These are phyloP conservation scores for Sprattus sprattus DNA, from an alignment of 2,113 vertebrate genomes.

Conservation along the genomic window DNA sequence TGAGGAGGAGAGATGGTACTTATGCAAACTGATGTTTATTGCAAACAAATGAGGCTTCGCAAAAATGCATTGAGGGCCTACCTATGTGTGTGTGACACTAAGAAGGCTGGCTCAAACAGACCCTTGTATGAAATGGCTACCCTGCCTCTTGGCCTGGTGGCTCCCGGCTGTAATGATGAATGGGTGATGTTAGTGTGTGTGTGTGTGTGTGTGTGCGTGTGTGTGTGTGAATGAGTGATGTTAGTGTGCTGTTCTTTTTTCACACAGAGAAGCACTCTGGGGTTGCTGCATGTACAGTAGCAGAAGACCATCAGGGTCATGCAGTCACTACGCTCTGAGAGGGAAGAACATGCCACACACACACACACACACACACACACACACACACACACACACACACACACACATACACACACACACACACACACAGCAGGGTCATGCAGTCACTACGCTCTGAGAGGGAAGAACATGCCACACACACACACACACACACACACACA, in stretches of 20 bases:
- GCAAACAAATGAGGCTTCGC: too few relatives aligned
- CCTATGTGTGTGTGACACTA: neutral
- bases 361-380: too few relatives aligned
- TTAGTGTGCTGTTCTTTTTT: neutral
- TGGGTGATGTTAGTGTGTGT: neutral
- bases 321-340: neutral
- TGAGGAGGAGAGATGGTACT: too few relatives aligned
- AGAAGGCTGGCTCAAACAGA: neutral
- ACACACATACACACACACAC: too few relatives aligned
- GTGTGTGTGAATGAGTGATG: too few relatives aligned
- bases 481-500: too few relatives aligned
- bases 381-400: too few relatives aligned
- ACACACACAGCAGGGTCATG: too few relatives aligned
- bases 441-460: too few relatives aligned
- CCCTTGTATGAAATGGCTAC: neutral
- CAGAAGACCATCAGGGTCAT: neutral
- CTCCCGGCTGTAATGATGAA: neutral
- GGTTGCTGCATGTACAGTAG: neutral
- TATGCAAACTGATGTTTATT: too few relatives aligned
- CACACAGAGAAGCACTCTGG: neutral
- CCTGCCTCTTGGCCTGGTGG: neutral
- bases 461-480: too few relatives aligned
- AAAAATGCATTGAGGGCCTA: neutral
- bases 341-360: neutral
- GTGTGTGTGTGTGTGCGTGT: too few relatives aligned